Base-by-base conservation (phyloP, 1,140 invertebrate genomes). In the Berghia stephanieae region DNA sequence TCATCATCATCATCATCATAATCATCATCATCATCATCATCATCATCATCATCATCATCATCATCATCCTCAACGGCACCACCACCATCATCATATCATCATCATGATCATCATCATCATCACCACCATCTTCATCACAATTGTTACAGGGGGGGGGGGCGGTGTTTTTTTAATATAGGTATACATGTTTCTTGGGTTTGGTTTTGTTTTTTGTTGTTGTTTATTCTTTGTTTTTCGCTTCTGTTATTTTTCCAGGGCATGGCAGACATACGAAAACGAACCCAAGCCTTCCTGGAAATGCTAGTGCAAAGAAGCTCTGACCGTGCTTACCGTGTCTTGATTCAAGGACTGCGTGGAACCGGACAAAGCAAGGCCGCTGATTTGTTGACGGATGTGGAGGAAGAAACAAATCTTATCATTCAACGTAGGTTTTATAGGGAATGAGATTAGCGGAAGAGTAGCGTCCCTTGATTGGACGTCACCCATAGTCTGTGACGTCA, bases 351-450 rank as follows among this genome's bases (percentile, higher is more conserved):
- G n/a, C 43, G 76, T 21, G 66, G 72, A n/a, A 57, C 68, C 24
- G 76, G 76, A 13, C 76, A 78, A 43, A 21, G 60, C 40, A 6
- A 34, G 0, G 76, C 55, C 24, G 76, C 68, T 46, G 42, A 78
- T 57, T 69, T 78, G 0, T 57, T 78, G 8, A 78, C 76, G 5
- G 76, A 78, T 69, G 66, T 78, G 36, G 76, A 69, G 18, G 76
- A 78, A 55, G 68, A 78, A 69, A 71, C 76, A 21, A 34, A 67
- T 1, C 31, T 71, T 3, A 67, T 78, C 18, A 60, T 38, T 21
- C 67, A 78, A 36, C 46, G 76, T 78, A 55, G 8, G n/a, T n/a
- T n/a, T n/a, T n/a, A n/a, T n/a, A n/a, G n/a, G n/a, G n/a, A n/a
- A n/a, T n/a, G n/a, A n/a, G n/a, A n/a, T n/a, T n/a, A n/a, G n/a